Base-by-base conservation (phyloP, 2,888 invertebrate genomes). In the Melieria crassipennis region DNA sequence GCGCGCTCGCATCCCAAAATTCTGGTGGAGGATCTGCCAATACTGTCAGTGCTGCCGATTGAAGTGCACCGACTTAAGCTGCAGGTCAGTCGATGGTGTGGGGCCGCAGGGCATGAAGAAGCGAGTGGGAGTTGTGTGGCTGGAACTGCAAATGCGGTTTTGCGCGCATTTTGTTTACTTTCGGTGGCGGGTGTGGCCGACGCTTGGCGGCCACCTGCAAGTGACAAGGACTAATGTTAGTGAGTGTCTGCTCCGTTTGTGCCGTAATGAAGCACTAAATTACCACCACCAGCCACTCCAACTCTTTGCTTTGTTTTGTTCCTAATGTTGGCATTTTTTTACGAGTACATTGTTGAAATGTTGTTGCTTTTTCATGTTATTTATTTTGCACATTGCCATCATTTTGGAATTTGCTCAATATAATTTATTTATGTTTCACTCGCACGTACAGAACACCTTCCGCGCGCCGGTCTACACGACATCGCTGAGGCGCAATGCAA, bases 381-480 rank as follows among this genome's bases (percentile, higher is more conserved):
- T 50, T 43, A 50, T 62, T 72, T 67, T 70, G 16, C 67, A 56
- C 9, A 16, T 62, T 63, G 58, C 9, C 58, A 46, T 72, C 50
- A 61, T 70, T 70, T 70, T 65, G 56, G 42, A 16, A 43, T 66
- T 63, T 50, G 47, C 13, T 11, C 60, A 42, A 55, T 58, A 42
- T 52, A 45, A 60, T 50, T 62, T 62, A 13, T 68, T 66, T 13
- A 11, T 66, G 30, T 42, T 69, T 55, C 60, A 69, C 7, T 63
- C 30, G 52, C n/a, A 61, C 63, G 76, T 81, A 1, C 89, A 97
- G 93, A 95, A 97, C 82, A 96, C 96, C 0, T 90, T 95, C 69
- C 89, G 90, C 55, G 93, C 96, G 0, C 97, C 97, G 0, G 97
- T 97, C 10, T 97, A 97, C 83, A 95, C 93, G 9, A 97, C 97